phyloP scores from a whole-genome alignment of 2,888 invertebrate genomes.

The Cryptosula pallasiana region DNA sequence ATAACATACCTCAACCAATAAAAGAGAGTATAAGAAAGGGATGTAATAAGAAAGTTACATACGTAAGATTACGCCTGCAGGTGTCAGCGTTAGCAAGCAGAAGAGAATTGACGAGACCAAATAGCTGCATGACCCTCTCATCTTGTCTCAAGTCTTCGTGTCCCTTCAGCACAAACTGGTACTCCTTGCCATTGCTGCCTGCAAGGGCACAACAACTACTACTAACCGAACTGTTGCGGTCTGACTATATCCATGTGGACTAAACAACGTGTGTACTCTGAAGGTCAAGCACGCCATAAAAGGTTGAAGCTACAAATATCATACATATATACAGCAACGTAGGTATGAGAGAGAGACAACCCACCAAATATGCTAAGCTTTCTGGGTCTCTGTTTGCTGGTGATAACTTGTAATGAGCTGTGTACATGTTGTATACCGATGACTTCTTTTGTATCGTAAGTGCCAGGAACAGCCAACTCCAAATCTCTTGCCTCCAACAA shows the following conservation, averaged over 20 bases:
- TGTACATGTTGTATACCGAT: conserved; percentile 83
- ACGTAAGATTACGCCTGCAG: conserved; percentile 75
- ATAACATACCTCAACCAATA: too few species aligned
- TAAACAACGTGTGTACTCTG: too few species aligned
- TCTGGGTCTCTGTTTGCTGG: conserved; percentile 94
- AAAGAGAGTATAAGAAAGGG: too few species aligned
- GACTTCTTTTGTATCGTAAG: conserved; percentile 74
- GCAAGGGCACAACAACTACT: conserved; percentile 51
- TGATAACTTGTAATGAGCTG: conserved; percentile 87
- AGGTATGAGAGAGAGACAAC: conserved; percentile 27
- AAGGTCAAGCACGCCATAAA: too few species aligned
- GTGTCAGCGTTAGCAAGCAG: conserved; percentile 93
- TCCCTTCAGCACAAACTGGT: conserved; percentile 95
- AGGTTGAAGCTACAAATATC: too few species aligned
- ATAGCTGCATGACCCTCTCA: conserved; percentile 97
- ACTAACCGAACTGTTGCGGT: too few species aligned
- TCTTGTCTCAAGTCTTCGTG: conserved; percentile 98
- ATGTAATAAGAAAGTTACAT: conserved; percentile 30
- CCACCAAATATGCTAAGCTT: conserved; percentile 78
- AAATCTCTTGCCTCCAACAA: conserved; percentile 81
- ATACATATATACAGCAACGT: too few species aligned
- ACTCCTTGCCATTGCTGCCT: conserved; percentile 95
- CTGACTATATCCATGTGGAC: too few species aligned
- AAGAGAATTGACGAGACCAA: conserved; percentile 90
- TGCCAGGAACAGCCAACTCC: conserved; percentile 94